These are phyloP conservation scores for Pseudobourletiella spinata DNA, from an alignment of 1,140 invertebrate species.

Conservation along the genomic window DNA sequence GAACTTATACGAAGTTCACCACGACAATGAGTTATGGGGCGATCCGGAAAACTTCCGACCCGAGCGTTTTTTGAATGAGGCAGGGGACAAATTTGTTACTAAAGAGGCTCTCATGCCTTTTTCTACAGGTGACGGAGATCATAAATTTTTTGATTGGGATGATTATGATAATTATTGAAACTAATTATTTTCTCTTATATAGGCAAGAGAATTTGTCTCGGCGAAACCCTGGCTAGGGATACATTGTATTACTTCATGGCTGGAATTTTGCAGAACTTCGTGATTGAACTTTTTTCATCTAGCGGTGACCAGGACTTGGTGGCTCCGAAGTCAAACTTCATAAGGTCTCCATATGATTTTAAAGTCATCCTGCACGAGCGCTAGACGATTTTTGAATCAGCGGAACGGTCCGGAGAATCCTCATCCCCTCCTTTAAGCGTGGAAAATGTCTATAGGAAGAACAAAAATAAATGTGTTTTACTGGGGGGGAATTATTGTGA, in stretches of 20 bases:
- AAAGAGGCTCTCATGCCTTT: constrained; percentile 64
- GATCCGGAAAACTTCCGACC: constrained; percentile 65
- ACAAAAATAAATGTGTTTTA: too few relatives aligned
- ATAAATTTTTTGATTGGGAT: neutral
- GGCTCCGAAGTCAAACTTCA: neutral
- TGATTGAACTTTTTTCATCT: neutral
- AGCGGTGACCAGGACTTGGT: neutral
- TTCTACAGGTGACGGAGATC: constrained; percentile 50
- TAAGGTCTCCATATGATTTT: constrained; percentile 10
- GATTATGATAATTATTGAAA: neutral
- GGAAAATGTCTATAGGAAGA: too few relatives aligned
- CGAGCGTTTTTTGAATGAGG: constrained; percentile 59
- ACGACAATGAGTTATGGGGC: constrained; percentile 57
- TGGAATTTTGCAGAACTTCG: constrained; percentile 50
- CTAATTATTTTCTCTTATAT: neutral
- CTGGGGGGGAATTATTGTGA: too few relatives aligned
- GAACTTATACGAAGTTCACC: constrained; percentile 66
- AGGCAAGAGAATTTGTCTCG: constrained; percentile 60
- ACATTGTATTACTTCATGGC: constrained; percentile 63
- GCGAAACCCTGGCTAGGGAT: constrained; percentile 59
- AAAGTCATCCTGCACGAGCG: constrained; percentile 7
- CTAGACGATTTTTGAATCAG: neutral
- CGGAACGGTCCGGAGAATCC: too few relatives aligned
- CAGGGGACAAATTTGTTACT: constrained; percentile 52
- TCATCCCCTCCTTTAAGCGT: too few relatives aligned